These are phyloP conservation scores for Merops nubicus DNA, from an alignment of 2,113 vertebrate genomes.

Conservation along the genomic window DNA sequence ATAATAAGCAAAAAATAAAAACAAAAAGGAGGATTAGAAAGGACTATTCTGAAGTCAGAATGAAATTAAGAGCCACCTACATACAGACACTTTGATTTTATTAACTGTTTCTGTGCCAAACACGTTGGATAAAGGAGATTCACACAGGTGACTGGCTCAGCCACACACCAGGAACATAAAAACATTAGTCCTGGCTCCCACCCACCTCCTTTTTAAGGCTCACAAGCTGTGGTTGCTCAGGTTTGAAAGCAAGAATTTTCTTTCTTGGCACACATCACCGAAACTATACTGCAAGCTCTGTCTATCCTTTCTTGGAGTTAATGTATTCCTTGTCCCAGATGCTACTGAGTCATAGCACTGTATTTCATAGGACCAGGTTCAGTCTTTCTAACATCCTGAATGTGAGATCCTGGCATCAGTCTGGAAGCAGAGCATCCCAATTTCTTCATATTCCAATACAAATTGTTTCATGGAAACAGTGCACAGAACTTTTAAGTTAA, in stretches of 20 bases:
- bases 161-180: not conserved
- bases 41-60: not conserved
- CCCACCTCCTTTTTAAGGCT: not conserved
- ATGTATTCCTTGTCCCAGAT: not conserved
- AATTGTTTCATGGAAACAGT: not conserved
- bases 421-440: not conserved
- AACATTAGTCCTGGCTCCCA: not conserved
- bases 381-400: not conserved
- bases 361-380: not conserved
- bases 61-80: not conserved
- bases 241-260: not conserved
- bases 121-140: not conserved
- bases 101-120: not conserved
- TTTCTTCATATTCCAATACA: not conserved
- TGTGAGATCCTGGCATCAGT: not conserved
- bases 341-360: not conserved
- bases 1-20: not conserved
- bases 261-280: not conserved
- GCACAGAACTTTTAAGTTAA: not conserved
- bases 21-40: not conserved
- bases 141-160: not conserved
- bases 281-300: not conserved
- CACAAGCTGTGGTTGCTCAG: not conserved
- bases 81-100: not conserved
- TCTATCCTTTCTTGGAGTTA: not conserved